Conservation (phyloP, 2,888 invertebrate genomes). For the Epinotia brunnichana region DNA sequence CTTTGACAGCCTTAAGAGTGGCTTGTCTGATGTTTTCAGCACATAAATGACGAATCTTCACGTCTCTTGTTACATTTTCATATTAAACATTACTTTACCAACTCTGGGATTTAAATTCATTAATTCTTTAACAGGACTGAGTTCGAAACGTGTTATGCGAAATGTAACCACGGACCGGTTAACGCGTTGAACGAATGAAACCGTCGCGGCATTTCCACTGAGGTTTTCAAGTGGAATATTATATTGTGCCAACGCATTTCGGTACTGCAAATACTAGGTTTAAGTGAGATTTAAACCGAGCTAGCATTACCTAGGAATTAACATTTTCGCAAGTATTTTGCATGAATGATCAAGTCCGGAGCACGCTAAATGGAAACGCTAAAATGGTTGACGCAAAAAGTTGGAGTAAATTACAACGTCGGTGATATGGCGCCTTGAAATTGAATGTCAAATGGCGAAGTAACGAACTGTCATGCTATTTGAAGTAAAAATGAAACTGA, state of each 20-base stretch:
- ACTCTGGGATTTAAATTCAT: constrained; percentile 21
- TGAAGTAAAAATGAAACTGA: no score
- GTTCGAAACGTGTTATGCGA: not conserved
- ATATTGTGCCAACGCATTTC: constrained; percentile 15
- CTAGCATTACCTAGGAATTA: not conserved
- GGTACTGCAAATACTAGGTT: constrained; percentile 2
- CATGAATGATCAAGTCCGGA: not conserved
- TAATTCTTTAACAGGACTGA: constrained; percentile 10
- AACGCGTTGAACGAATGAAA: constrained; percentile 18
- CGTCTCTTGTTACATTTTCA: not conserved
- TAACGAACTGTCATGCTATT: no score
- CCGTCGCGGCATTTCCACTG: constrained; percentile 22
- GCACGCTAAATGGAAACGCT: not conserved
- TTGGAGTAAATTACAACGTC: no score
- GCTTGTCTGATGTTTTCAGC: not conserved
- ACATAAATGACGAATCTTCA: not conserved
- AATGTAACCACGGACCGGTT: not conserved
- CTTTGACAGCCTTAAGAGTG: no score
- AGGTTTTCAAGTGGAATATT: constrained; percentile 23
- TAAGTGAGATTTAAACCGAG: not conserved
- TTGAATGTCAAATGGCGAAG: no score
- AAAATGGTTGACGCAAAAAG: no score
- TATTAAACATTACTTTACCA: not conserved
- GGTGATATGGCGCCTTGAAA: no score
- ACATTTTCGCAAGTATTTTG: not conserved